Percentiles rank a stretch among this genome's conserved stretches.
Evolutionary conservation across 2,113 vertebrate genomes (phyloP).

Genomic region (Neodon shergylaensis): DNA sequence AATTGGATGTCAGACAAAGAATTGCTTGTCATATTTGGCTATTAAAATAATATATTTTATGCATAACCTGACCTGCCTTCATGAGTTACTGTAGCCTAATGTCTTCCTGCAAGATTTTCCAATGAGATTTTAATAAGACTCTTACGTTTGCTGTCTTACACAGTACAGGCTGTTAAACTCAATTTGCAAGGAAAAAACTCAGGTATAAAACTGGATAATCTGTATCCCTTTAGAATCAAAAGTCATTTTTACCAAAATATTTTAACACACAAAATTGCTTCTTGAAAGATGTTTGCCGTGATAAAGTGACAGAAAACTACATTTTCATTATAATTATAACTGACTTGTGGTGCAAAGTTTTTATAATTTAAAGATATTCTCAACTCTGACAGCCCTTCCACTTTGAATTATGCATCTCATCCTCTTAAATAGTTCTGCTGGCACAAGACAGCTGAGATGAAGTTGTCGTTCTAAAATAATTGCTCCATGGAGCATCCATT

Average conservation of each 20-base stretch:
- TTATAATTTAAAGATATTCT: constrained; percentile 93
- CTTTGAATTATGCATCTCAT: constrained; percentile 90
- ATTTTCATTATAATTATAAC: constrained; percentile 91
- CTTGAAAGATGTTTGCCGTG: constrained; percentile 89
- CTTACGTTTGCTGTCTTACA: constrained; percentile 78
- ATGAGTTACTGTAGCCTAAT: constrained; percentile 80
- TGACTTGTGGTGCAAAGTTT: constrained; percentile 89
- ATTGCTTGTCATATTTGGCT: constrained; percentile 81
- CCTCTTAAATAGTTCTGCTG: constrained; percentile 92
- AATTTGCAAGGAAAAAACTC: constrained; percentile 86
- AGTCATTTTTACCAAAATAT: constrained; percentile 91
- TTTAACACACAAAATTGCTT: constrained; percentile 89
- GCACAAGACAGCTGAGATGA: constrained; percentile 91
- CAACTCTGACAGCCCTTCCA: constrained; percentile 90
- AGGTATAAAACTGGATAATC: constrained; percentile 89
- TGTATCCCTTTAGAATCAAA: constrained; percentile 87
- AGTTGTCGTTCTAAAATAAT: constrained; percentile 94
- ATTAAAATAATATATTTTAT: constrained; percentile 85
- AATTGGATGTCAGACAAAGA: constrained; percentile 82
- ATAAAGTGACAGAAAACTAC: constrained; percentile 90
- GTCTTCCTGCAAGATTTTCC: constrained; percentile 82
- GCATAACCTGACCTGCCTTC: constrained; percentile 80
- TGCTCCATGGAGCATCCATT: constrained; percentile 91
- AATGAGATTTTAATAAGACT: constrained; percentile 84
- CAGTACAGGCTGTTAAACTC: constrained; percentile 78